These are phyloP conservation scores for Carcharodon carcharias DNA, from an alignment of 2,797 vertebrate species.

Conservation along the genomic window DNA sequence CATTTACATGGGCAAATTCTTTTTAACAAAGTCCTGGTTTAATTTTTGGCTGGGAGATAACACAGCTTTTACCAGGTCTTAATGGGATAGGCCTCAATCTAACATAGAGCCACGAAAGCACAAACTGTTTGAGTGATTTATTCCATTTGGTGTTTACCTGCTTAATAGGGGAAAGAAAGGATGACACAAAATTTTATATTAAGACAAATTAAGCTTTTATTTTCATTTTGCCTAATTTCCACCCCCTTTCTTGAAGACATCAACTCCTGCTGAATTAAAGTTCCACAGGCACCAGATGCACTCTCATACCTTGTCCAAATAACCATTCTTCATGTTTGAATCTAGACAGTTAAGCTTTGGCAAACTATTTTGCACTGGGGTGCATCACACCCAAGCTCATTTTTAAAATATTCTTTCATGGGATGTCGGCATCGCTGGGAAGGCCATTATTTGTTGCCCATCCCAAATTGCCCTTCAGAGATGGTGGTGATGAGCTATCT, in stretches of 20 bases:
- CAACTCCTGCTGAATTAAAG: neutral
- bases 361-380: neutral
- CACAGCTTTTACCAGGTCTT: neutral
- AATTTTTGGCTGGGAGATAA: neutral
- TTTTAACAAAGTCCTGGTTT: neutral
- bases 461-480: too few species aligned
- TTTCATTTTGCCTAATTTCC: neutral
- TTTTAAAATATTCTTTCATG: too few species aligned
- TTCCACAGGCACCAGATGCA: neutral
- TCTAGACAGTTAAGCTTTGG: neutral
- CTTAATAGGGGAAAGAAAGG: neutral
- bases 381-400: neutral
- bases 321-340: neutral
- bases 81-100: neutral
- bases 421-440: too few species aligned
- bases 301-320: neutral
- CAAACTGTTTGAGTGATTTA: too few species aligned
- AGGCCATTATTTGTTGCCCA: too few species aligned
- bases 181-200: neutral
- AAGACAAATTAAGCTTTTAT: neutral
- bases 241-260: neutral
- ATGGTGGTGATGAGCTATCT: too few species aligned
- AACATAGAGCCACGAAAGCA: neutral
- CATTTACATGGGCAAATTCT: slow-evolving; percentile 36
- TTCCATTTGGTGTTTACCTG: neutral